phyloP scores from a whole-genome alignment of 2,797 vertebrate genomes.

The Botia almorhae region DNA sequence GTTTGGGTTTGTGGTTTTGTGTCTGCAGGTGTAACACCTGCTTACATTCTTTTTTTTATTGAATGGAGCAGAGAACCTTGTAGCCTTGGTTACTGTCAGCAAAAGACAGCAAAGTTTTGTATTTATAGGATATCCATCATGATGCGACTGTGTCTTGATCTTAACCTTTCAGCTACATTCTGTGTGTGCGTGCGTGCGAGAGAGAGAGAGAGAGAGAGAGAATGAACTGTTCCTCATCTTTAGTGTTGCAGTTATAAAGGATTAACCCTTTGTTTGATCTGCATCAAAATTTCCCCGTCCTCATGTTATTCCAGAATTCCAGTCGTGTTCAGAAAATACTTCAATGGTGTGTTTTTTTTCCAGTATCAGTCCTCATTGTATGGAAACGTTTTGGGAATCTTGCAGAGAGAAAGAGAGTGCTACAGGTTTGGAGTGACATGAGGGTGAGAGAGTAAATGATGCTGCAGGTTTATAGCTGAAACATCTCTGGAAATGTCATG shows the following conservation, averaged over 20 bases:
- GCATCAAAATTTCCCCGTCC: no score
- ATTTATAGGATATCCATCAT: conserved; percentile 29
- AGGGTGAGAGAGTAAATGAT: not conserved
- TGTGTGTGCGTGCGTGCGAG: conserved; percentile 6
- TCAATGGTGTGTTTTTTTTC: no score
- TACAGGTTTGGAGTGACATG: not conserved
- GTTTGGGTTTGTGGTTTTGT: no score
- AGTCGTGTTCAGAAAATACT: no score
- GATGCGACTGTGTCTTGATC: conserved; percentile 14
- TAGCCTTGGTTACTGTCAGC: conserved; percentile 49
- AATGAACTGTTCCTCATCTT: no score
- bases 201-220: no score
- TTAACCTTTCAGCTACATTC: conserved; percentile 3
- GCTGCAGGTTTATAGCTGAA: not conserved
- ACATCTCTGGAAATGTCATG: conserved; percentile 6
- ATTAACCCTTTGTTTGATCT: no score
- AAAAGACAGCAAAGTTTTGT: conserved; percentile 36
- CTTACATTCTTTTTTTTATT: no score
- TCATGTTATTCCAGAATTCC: no score
- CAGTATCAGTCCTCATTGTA: no score
- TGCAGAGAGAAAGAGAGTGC: not conserved
- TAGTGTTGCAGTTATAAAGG: no score
- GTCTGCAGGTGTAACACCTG: not conserved
- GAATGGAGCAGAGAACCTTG: conserved; percentile 38
- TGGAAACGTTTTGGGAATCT: no score